Evolutionary conservation across 2,888 invertebrate genomes (phyloP), one percentile per base, ranked within the genome.

Genomic region (Lepidochitona cinerea): DNA sequence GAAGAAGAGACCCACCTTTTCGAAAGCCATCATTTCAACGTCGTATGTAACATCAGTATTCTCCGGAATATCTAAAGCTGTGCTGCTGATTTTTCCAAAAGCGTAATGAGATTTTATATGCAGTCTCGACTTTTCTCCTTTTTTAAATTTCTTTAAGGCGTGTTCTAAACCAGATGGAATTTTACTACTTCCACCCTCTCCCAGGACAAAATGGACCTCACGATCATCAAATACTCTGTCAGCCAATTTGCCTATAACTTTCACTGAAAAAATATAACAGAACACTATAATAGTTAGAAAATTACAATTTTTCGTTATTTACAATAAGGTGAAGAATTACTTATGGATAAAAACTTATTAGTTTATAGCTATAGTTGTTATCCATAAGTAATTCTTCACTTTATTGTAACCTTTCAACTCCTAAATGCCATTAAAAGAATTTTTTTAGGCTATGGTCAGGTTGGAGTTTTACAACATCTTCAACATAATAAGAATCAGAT

Each of bases 11-110:
- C 49, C 23, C 74, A 94, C 94, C 91, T 95, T 95, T 90, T 97
- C 97, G 89, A 97, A 97, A 81, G 93, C 94, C 49, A 94, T 94
- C 76, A 99, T 89, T 73, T 94, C 95, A 0, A 99, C 94, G 18
- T 92, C 93, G 90, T 97, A 99, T 12, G 79, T 79, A 23, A 91
- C 75, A 41, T 80, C 79, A 0, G 96, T 93, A 88, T 96, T 93
- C 0, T 95, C 92, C 32, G 97, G 97, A 80, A 99, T 94, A 72
- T 93, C 92, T 67, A 94, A 93, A 68, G 94, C 93, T 0, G 93
- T 82, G 77, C 94, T 94, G 0, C 96, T 97, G 70, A 90, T 88
- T 0, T 91, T 87, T 71, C 96, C 96, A 92, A 95, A 97, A 0
- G 95, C 97, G 91, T 95, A 95, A 88, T 94, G 93, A 0, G 96